A percentile compares a stretch with the other conserved stretches of the same genome.
These are phyloP conservation scores for Phasia obesa DNA, from an alignment of 2,888 invertebrate species.

Conservation along the genomic window DNA sequence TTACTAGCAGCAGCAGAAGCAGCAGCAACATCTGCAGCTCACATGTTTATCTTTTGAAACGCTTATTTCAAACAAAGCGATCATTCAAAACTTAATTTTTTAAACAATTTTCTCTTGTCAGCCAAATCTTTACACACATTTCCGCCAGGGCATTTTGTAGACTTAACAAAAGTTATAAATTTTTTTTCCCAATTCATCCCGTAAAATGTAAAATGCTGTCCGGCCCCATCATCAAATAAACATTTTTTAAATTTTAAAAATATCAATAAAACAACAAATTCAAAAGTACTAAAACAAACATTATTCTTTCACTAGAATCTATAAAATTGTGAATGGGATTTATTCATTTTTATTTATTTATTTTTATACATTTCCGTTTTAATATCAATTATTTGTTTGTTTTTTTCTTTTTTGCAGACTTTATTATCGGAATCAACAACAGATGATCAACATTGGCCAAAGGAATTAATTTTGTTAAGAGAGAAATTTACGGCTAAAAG, in stretches of 20 bases:
- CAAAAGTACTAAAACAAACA: slow-evolving; percentile 27
- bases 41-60: slow-evolving; percentile 49
- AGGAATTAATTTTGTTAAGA: slow-evolving; percentile 88
- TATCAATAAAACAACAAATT: slow-evolving; percentile 37
- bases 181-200: neutral
- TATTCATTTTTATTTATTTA: too few relatives aligned
- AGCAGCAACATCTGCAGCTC: slow-evolving; percentile 50
- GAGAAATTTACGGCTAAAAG: slow-evolving; percentile 89
- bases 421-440: slow-evolving; percentile 87
- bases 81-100: slow-evolving; percentile 24
- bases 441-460: slow-evolving; percentile 89
- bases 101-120: slow-evolving; percentile 19
- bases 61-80: slow-evolving; percentile 1
- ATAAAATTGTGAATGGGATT: neutral
- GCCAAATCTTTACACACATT: slow-evolving; percentile 39
- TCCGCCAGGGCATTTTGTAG: slow-evolving; percentile 36
- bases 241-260: slow-evolving; percentile 11
- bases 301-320: slow-evolving; percentile 11
- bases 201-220: neutral
- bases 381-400: slow-evolving; percentile 24
- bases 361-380: slow-evolving; percentile 82
- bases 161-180: slow-evolving; percentile 9
- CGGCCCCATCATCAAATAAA: slow-evolving; percentile 25
- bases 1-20: neutral
- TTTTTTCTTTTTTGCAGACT: slow-evolving; percentile 83